Evolutionary conservation across 1,140 invertebrate genomes (phyloP).

Genomic region (Aphelinus certus): DNA sequence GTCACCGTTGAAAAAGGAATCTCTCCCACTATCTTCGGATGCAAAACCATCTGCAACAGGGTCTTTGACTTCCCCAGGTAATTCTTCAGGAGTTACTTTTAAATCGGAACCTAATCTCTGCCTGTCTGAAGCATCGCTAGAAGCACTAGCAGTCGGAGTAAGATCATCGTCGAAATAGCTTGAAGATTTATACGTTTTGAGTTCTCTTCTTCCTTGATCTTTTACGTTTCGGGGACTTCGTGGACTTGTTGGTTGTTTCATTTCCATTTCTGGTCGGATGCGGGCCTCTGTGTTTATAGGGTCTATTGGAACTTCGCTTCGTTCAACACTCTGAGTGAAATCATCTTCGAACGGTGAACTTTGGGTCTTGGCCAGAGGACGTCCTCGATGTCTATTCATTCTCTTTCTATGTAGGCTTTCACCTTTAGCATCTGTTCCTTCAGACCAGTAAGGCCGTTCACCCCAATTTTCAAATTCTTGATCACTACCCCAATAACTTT

Average conservation of each 20-base stretch:
- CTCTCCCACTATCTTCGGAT: conserved; percentile 51
- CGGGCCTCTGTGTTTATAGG: conserved; percentile 54
- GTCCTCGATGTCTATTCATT: conserved; percentile 60
- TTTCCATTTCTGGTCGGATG: conserved; percentile 52
- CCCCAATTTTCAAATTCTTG: conserved; percentile 63
- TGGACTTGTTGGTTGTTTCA: conserved; percentile 56
- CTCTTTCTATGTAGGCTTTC: conserved; percentile 61
- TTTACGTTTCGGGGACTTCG: conserved; percentile 58
- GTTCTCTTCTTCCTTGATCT: conserved; percentile 49
- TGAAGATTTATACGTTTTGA: conserved; percentile 53
- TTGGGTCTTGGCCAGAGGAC: conserved; percentile 59
- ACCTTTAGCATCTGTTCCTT: conserved; percentile 55
- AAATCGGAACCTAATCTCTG: conserved; percentile 54
- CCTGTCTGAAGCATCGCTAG: conserved; percentile 57
- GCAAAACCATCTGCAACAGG: conserved; percentile 45
- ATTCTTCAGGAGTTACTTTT: conserved; percentile 58
- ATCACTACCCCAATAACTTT: conserved; percentile 63
- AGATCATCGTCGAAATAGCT: conserved; percentile 79
- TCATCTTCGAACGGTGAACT: conserved; percentile 78
- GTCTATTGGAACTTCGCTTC: conserved; percentile 47
- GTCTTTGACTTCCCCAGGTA: conserved; percentile 50
- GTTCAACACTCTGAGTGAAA: conserved; percentile 66
- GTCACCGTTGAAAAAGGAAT: conserved; percentile 60
- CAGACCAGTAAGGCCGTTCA: conserved; percentile 60
- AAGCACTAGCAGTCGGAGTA: conserved; percentile 66